phyloP scores from a whole-genome alignment of 2,797 vertebrate species.

The Potorous gilbertii region DNA sequence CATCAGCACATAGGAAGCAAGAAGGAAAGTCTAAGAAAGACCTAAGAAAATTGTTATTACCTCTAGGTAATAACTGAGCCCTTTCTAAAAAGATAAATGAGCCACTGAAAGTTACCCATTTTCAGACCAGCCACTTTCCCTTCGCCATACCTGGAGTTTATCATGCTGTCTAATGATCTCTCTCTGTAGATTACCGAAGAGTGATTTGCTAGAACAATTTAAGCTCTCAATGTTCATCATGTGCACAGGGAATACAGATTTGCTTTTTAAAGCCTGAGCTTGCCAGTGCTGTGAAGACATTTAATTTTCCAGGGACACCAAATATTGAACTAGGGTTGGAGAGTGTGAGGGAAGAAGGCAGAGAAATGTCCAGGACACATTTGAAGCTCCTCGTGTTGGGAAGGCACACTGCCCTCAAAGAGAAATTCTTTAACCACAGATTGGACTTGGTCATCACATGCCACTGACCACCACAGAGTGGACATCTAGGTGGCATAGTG shows the following conservation, averaged over 20 bases:
- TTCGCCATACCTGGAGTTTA: neutral
- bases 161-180: neutral
- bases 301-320: neutral
- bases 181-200: neutral
- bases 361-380: neutral
- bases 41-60: neutral
- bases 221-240: neutral
- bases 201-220: neutral
- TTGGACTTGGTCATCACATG: neutral
- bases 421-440: neutral
- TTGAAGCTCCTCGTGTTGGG: neutral
- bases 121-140: neutral
- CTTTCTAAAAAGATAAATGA: neutral
- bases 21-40: neutral
- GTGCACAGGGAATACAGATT: neutral
- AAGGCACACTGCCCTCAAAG: neutral
- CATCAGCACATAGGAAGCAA: neutral
- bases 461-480: neutral
- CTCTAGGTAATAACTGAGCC: neutral
- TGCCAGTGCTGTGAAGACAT: neutral
- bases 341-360: neutral
- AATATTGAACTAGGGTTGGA: neutral
- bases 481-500: neutral
- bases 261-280: neutral
- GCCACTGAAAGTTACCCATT: neutral